These are phyloP conservation scores for Oxyura jamaicensis DNA, from an alignment of 2,113 vertebrate genomes.

Conservation along the genomic window DNA sequence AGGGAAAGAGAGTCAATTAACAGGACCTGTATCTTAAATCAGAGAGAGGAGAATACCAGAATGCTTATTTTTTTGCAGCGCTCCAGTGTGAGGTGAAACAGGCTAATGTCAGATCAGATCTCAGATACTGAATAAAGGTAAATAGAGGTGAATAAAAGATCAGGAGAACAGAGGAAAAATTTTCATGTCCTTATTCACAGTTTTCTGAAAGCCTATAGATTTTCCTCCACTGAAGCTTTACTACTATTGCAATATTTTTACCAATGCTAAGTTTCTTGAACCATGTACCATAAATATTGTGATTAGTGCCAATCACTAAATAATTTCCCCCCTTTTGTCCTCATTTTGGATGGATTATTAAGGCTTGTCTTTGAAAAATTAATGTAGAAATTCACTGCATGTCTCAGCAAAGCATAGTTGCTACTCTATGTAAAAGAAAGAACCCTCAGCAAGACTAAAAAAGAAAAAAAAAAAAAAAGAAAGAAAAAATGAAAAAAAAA, in stretches of 20 bases:
- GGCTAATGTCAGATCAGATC: background rate
- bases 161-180: background rate
- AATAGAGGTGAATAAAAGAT: background rate
- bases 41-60: background rate
- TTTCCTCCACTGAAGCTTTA: background rate
- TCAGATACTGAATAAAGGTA: background rate
- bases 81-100: background rate
- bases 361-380: background rate
- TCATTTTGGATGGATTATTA: background rate
- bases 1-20: background rate
- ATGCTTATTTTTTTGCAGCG: background rate
- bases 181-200: background rate
- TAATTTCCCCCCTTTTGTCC: background rate
- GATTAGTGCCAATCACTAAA: background rate
- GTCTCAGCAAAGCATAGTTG: background rate
- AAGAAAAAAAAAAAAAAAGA: background rate
- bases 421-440: background rate
- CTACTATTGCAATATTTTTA: background rate
- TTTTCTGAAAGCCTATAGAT: background rate
- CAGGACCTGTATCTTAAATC: background rate
- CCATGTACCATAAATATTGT: background rate
- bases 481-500: background rate
- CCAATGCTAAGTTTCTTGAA: background rate
- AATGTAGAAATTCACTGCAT: background rate
- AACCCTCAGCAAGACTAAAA: background rate